Evolutionary conservation across 2,888 invertebrate genomes (phyloP).

Genomic region (Cephus runcator): DNA sequence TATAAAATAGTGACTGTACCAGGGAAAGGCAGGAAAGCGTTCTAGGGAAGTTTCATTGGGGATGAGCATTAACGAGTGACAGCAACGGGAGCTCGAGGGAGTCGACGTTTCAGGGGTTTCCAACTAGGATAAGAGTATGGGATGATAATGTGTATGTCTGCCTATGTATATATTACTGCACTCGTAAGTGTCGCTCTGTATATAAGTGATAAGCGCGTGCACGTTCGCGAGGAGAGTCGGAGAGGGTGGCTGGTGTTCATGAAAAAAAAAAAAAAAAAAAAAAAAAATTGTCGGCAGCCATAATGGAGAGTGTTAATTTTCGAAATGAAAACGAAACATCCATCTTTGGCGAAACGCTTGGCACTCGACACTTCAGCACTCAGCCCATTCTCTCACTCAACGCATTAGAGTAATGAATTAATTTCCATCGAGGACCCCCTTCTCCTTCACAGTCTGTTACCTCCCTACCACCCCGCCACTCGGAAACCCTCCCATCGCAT

Average conservation of each 20-base stretch:
- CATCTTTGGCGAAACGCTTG: slow-evolving; percentile 58
- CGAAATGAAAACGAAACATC: slow-evolving; percentile 64
- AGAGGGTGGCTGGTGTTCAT: neutral
- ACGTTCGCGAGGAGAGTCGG: neutral
- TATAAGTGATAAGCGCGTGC: neutral
- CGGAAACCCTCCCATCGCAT: slow-evolving; percentile 5
- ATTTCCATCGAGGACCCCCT: slow-evolving; percentile 58
- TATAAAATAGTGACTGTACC: slow-evolving; percentile 5
- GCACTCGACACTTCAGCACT: slow-evolving; percentile 57
- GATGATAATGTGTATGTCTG: neutral
- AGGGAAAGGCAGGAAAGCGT: slow-evolving; percentile 24
- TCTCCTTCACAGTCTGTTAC: slow-evolving; percentile 11
- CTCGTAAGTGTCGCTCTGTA: neutral
- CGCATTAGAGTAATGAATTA: slow-evolving; percentile 66
- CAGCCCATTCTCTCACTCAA: slow-evolving; percentile 56
- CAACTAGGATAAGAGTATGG: neutral
- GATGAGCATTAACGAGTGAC: slow-evolving; percentile 23
- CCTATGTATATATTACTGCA: neutral
- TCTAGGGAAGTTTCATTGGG: slow-evolving; percentile 18
- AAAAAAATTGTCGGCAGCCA: slow-evolving; percentile 27
- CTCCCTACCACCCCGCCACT: slow-evolving; percentile 22
- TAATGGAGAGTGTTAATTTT: slow-evolving; percentile 64
- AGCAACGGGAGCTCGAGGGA: neutral
- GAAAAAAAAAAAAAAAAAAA: slow-evolving; percentile 9
- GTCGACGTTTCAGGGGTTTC: neutral